Conservation (phyloP, 2,113 vertebrate genomes). For the Equus quagga region DNA sequence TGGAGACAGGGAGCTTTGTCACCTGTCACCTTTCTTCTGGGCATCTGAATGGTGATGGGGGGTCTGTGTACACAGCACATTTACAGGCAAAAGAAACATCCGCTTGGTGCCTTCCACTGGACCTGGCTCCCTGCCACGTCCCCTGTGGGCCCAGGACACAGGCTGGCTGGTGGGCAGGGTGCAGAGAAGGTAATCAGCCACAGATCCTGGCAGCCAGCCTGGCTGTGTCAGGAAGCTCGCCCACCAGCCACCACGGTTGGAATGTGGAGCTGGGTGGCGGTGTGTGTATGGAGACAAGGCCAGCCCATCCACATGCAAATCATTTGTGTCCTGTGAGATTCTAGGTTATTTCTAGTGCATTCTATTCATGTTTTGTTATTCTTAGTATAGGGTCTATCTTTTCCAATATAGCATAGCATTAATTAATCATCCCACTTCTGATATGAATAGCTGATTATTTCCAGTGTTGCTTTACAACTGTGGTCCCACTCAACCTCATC, state of each 20-base stretch:
- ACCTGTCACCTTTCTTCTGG: conserved; percentile 75
- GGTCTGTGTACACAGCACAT: conserved; percentile 74
- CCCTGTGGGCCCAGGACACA: conserved; percentile 64
- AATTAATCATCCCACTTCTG: background rate
- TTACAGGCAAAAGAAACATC: conserved; percentile 79
- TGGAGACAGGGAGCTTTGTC: conserved; percentile 59
- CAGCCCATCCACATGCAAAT: background rate
- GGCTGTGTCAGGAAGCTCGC: background rate
- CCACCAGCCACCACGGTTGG: rapidly evolving
- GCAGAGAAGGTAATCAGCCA: conserved; percentile 36
- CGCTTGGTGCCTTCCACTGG: conserved; percentile 67
- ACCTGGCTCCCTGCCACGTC: conserved; percentile 59
- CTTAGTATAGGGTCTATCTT: background rate
- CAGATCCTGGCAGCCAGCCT: background rate
- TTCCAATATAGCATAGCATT: background rate
- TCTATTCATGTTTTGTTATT: background rate
- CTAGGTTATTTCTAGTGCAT: background rate
- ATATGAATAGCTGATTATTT: background rate
- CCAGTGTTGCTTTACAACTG: background rate
- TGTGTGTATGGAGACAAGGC: rapidly evolving
- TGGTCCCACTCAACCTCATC: no score
- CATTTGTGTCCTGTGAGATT: background rate
- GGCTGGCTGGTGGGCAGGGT: background rate
- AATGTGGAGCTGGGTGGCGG: no score
- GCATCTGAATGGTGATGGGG: conserved; percentile 74